Percentiles rank a stretch among this genome's conserved stretches.
phyloP scores from a whole-genome alignment of 1,140 invertebrate genomes.

The Leptinotarsa lineolata region DNA sequence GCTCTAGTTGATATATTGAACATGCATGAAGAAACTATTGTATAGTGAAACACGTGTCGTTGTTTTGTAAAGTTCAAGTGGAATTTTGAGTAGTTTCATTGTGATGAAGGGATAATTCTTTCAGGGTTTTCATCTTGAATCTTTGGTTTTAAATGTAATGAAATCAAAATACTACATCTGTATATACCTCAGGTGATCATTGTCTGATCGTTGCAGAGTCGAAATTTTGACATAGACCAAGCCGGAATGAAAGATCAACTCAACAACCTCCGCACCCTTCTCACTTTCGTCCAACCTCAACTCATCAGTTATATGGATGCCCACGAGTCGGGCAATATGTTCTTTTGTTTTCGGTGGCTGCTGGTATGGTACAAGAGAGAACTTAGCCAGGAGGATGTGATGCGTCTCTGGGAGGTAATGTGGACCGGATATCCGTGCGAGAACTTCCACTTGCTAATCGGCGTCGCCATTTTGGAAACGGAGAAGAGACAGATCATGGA shows the following conservation, averaged over 20 bases:
- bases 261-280: slow-evolving; percentile 78
- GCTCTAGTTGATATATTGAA: no score
- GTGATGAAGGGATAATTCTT: no score
- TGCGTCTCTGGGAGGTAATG: slow-evolving; percentile 81
- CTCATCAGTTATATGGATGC: slow-evolving; percentile 84
- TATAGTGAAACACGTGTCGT: no score
- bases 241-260: slow-evolving; percentile 95
- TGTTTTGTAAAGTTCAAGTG: no score
- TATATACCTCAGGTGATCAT: no score
- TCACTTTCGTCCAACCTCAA: slow-evolving; percentile 81
- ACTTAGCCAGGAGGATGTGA: slow-evolving; percentile 74
- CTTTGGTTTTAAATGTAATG: no score
- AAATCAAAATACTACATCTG: no score
- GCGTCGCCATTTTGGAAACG: slow-evolving; percentile 86
- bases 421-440: slow-evolving; percentile 91
- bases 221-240: slow-evolving; percentile 98
- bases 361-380: slow-evolving; percentile 84
- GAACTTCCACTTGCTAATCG: slow-evolving; percentile 92
- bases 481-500: slow-evolving; percentile 86
- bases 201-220: slow-evolving; percentile 61
- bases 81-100: no score
- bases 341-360: slow-evolving; percentile 96
- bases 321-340: slow-evolving; percentile 97
- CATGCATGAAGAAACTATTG: no score
- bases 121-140: no score